Base-by-base conservation (phyloP, 2,888 invertebrate species). In the Drosophila ustulata region DNA sequence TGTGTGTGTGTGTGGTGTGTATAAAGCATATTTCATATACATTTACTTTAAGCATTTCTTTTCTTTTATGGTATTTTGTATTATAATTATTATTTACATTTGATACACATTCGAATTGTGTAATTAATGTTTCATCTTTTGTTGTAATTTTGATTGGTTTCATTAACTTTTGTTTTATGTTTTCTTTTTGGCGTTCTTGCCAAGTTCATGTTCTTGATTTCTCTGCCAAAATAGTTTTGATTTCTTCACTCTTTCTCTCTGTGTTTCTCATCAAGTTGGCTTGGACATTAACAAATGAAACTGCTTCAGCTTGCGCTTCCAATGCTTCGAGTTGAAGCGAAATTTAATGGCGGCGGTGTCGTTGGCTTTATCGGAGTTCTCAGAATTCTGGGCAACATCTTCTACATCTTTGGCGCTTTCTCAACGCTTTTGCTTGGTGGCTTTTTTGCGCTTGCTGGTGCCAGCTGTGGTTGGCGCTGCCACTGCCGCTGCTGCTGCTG, bases 351-450 rank as follows among this genome's bases (percentile, higher is more conserved):
- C 73, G 59, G 71, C 80, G 51, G 63, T 63, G 66, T 34, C 58
- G 46, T 41, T 45, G 52, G 23, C 50, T 50, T 28, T 45, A 43
- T 6, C 39, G 23, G 51, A 46, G 39, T 9, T 49, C 18, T 49
- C 52, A 49, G 34, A 30, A 28, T 34, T 61, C 57, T 1, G 51
- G 9, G 37, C 30, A 49, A n/a, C 56, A 23, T 49, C 43, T 23
- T 4, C 37, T 7, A 8, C 39, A 43, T 52, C 59, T 8, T 46
- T 23, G 52, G 52, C 67, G 61, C 43, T 57, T 69, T 78, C 80
- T 91, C 88, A 91, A 91, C 92, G 91, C 90, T 92, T 91, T 84
- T 90, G 89, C 76, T 91, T 91, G 50, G 87, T 80, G 65, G 90
- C 82, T 88, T 91, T 91, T 80, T 92, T 91, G 69, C 91, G 89